Conservation (phyloP, 2,113 vertebrate genomes). For the Nothocercus nigrocapillus region DNA sequence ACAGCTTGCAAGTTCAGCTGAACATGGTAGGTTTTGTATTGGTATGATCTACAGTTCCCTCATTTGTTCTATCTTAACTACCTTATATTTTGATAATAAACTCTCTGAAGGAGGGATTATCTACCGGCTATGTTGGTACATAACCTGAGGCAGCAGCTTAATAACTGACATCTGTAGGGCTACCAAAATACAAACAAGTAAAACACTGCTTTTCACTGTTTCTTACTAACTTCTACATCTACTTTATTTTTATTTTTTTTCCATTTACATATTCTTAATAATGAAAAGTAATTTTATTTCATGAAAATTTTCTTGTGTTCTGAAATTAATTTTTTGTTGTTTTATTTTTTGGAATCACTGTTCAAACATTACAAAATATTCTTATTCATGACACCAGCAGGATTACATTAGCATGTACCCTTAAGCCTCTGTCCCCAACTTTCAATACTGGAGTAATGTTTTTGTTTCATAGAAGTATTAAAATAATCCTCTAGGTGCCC, state of each 20-base stretch:
- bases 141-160: not conserved
- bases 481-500: not conserved
- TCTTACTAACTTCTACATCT: not conserved
- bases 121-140: not conserved
- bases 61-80: not conserved
- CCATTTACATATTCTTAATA: not conserved
- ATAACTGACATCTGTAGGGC: not conserved
- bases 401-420: not conserved
- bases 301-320: not conserved
- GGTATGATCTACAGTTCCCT: not conserved
- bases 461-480: not conserved
- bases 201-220: not conserved
- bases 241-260: not conserved
- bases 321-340: not conserved
- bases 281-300: not conserved
- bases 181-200: not conserved
- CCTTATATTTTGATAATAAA: not conserved
- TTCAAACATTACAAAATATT: not conserved
- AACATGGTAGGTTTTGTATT: not conserved
- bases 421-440: not conserved
- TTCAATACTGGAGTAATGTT: not conserved
- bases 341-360: fast-evolving
- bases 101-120: not conserved
- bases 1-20: not conserved
- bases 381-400: not conserved